A percentile compares a stretch with the other conserved stretches of the same genome.
These are phyloP conservation scores for Ariolimax columbianus DNA, from an alignment of 2,888 invertebrate species.

Conservation along the genomic window DNA sequence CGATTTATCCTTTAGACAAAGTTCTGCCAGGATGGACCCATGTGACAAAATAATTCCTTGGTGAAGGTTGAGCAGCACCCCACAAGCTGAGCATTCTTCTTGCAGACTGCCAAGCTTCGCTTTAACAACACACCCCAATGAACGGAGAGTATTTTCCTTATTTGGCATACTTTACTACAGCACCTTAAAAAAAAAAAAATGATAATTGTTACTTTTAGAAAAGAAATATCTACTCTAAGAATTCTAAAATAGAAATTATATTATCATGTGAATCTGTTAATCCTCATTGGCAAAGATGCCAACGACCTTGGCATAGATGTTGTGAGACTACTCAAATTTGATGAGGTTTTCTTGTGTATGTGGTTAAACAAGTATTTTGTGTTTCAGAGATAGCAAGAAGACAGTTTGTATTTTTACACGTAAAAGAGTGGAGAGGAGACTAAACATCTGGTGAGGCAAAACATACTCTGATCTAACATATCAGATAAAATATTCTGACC, in stretches of 20 bases:
- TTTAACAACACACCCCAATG: constrained; percentile 51
- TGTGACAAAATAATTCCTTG: constrained; percentile 65
- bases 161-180: neutral
- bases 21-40: constrained; percentile 64
- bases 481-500: too few species aligned
- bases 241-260: neutral
- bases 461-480: too few species aligned
- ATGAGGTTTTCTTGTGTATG: too few species aligned
- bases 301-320: too few species aligned
- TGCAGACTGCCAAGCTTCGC: neutral
- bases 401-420: too few species aligned
- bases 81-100: constrained; percentile 63
- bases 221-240: neutral
- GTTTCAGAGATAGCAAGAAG: too few species aligned
- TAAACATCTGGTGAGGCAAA: too few species aligned
- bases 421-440: too few species aligned
- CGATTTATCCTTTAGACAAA: constrained; percentile 49
- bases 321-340: too few species aligned
- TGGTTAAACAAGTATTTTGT: too few species aligned
- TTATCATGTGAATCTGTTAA: too few species aligned
- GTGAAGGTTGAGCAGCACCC: constrained; percentile 61
- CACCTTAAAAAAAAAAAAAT: neutral
- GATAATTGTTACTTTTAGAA: neutral
- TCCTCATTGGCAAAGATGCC: too few species aligned
- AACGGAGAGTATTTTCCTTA: constrained; percentile 4